phyloP scores from a whole-genome alignment of 2,113 vertebrate species.

The Heliornis fulica region DNA sequence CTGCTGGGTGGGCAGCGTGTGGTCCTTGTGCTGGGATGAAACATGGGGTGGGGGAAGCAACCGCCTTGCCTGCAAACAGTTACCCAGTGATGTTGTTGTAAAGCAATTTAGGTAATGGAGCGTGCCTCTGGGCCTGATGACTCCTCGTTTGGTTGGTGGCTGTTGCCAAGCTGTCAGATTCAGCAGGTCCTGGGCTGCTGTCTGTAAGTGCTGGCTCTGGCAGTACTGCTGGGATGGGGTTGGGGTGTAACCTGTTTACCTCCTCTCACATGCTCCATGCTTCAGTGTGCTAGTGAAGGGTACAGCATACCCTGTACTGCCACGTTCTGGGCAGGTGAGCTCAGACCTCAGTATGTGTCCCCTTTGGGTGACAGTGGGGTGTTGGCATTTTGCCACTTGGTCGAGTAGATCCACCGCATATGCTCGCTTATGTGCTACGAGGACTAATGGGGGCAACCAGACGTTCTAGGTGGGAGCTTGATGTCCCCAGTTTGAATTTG shows the following conservation, averaged over 20 bases:
- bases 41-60: rapidly evolving
- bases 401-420: neutral
- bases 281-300: neutral
- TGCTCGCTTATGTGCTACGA: neutral
- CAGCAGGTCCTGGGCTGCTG: neutral
- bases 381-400: neutral
- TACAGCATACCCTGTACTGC: rapidly evolving
- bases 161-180: neutral
- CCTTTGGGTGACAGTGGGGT: neutral
- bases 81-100: rapidly evolving
- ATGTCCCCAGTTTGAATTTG: neutral
- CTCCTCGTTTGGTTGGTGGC: neutral
- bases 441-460: neutral
- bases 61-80: neutral
- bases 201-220: neutral
- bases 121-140: neutral
- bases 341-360: neutral
- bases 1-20: rapidly evolving
- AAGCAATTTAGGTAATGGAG: neutral
- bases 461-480: neutral
- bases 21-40: neutral
- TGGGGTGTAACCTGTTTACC: neutral
- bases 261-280: neutral
- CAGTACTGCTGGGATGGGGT: neutral
- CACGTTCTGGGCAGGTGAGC: neutral